Evolutionary conservation across 2,888 invertebrate genomes (phyloP), one percentile per base, ranked within the genome.

Genomic region (Stratiomys singularior): DNA sequence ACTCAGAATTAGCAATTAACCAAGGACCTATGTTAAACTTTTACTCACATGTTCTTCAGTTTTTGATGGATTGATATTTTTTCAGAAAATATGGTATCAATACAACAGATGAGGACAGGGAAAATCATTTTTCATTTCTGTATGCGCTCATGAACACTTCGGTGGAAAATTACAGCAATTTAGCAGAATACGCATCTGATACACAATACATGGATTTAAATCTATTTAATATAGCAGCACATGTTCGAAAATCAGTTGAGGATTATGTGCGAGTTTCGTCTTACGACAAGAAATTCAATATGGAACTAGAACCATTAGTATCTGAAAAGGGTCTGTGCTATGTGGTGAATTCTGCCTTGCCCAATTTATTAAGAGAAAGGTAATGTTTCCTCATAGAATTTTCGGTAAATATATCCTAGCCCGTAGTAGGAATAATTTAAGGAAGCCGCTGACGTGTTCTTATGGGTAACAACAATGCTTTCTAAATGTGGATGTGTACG

Each of bases 251-350:
- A 64, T n/a, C 58, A 5, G 7, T 63, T 1, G 25, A 46, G 13
- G 18, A 63, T 60, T 72, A 11, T 63, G 21, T 72, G 1, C 52
- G 58, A 27, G 18, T 47, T 2, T 28, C 74, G 44, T 72, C 67
- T 21, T 46, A 25, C 64, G 37, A 78, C 74, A 21, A 72, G 27
- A 25, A 47, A 18, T 11, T 30, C 46, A n/a, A 27, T 58, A 5
- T 72, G 28, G 18, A 78, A 52, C 13, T 79, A 28, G 37, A 71
- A 47, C 76, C 71, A 0, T 87, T 90, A 3, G 88, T 92, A 85
- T 90, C 91, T 0, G 92, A 92, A 81, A 84, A 88, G 25, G 92
- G 92, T 0, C 85, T 88, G 0, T 92, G 92, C 81, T 89, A 89
- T 82, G 87, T 88, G 3, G 88, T 90, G 47, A 92, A 91, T 82